Base-by-base conservation (phyloP, 2,113 vertebrate species). In the Microtus pennsylvanicus region DNA sequence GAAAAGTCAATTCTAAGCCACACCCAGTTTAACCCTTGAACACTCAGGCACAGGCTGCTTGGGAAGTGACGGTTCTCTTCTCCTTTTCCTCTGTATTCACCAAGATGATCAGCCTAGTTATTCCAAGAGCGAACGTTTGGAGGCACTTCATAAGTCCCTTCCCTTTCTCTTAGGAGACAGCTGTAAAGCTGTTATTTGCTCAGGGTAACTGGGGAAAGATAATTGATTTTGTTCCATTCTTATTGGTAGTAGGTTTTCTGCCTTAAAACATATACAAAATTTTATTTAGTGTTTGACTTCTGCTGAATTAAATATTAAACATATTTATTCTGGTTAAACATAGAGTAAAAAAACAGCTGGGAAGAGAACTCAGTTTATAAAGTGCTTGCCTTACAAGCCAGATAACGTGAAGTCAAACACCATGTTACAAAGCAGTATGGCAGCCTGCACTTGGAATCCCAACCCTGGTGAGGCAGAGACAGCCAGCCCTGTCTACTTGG, bases 1-100 rank as follows among this genome's bases (percentile, higher is more conserved):
- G 58, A 77, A 87, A 90, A 93, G 78, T 93, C 93, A 97, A 72
- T 63, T 91, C 75, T 92, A 83, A 91, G 35, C 76, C 72, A n/a
- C 45, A 13, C 88, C 70, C 14, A 94, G 65, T 87, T 94, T 90
- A 67, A 93, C 90, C 47, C 69, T 91, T 63, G 52, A 95, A 58
- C n/a, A 33, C 65, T 81, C 63, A 87, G 45, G 70, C 81, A 63
- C 26, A 72, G 33, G 33, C 94, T 85, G 55, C n/a, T 24, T 13
- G 3, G 28, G 69, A 70, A 14, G 42, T n/a, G 30, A 24, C 90
- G 85, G 77, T 21, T 91, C 33, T 72, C 12, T 95, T 72, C 52
- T 70, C 33, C 13, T 35, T 72, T 61, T 10, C 24, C 11, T 76
- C 38, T 74, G 21, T 74, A 38, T 92, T 90, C 87, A 69, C 35